phyloP scores from a whole-genome alignment of 2,888 invertebrate species.

The Chydorus sphaericus region DNA sequence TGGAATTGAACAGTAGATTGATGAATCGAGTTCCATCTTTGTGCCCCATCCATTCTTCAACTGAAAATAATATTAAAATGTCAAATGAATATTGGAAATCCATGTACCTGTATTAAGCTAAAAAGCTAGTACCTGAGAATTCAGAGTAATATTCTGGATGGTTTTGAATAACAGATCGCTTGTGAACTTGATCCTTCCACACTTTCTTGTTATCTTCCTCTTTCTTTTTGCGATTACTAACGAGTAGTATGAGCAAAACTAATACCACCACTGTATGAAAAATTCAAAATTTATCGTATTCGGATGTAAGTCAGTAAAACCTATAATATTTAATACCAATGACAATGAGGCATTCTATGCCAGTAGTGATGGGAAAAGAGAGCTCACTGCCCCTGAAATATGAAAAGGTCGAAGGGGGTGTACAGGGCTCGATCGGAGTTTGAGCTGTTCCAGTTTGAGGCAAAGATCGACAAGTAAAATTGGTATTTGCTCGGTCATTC shows the following conservation, averaged over 20 bases:
- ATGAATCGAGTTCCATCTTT: constrained; percentile 29
- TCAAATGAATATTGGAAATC: not conserved
- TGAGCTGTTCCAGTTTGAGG: constrained; percentile 24
- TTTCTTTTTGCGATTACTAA: no score
- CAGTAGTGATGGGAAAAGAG: constrained; percentile 34
- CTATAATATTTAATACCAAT: no score
- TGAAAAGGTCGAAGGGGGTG: constrained; percentile 33
- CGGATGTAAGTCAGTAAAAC: no score
- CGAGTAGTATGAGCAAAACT: no score
- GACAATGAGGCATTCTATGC: constrained; percentile 28
- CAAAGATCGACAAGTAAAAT: constrained; percentile 24
- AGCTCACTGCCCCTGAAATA: constrained; percentile 37
- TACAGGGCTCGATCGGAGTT: constrained; percentile 29
- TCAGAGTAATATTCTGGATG: no score
- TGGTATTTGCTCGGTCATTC: not conserved
- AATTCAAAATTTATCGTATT: no score
- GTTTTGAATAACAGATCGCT: no score
- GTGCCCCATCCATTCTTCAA: constrained; percentile 30
- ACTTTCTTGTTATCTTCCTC: no score
- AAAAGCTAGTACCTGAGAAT: no score
- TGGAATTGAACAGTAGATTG: constrained; percentile 28
- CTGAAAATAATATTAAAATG: constrained; percentile 20
- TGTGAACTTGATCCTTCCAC: no score
- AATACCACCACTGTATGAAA: no score
- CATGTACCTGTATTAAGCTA: no score